These are phyloP conservation scores for Catocala fraxini DNA, from an alignment of 2,888 invertebrate species.

Conservation along the genomic window DNA sequence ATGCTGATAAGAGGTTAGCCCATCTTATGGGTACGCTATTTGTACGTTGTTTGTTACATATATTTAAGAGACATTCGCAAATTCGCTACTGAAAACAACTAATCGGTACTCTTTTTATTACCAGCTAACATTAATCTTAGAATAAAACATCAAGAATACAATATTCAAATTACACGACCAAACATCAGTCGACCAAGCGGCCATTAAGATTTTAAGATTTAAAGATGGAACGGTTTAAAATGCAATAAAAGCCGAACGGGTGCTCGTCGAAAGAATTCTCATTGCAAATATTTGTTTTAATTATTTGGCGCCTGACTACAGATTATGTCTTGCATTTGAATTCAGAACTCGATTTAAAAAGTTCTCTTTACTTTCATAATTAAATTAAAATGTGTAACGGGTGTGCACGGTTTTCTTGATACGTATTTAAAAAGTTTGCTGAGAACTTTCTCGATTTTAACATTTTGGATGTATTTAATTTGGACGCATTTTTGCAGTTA, in stretches of 20 bases:
- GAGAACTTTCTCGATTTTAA: no score
- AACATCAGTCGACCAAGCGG: neutral
- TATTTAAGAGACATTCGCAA: no score
- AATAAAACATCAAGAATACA: neutral
- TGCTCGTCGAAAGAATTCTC: neutral
- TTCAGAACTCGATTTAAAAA: constrained; percentile 1
- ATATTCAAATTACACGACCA: neutral
- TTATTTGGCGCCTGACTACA: constrained; percentile 20
- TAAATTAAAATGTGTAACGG: neutral
- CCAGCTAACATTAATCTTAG: neutral
- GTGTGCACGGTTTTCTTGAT: no score
- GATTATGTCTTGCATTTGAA: constrained; percentile 17
- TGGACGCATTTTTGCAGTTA: neutral
- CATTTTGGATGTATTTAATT: neutral
- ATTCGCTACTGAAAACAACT: neutral
- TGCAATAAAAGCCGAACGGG: constrained; percentile 23
- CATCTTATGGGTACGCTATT: no score
- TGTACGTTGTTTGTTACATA: no score
- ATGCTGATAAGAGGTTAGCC: no score
- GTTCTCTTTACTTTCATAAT: neutral
- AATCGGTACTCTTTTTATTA: neutral
- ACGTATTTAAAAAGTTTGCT: no score
- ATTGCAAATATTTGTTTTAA: constrained; percentile 33
- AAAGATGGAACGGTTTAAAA: constrained; percentile 20
- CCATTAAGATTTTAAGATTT: neutral